Evolutionary conservation across 2,888 invertebrate genomes (phyloP), one percentile per base, ranked within the genome.

Genomic region (Stenolophus ochropezus): DNA sequence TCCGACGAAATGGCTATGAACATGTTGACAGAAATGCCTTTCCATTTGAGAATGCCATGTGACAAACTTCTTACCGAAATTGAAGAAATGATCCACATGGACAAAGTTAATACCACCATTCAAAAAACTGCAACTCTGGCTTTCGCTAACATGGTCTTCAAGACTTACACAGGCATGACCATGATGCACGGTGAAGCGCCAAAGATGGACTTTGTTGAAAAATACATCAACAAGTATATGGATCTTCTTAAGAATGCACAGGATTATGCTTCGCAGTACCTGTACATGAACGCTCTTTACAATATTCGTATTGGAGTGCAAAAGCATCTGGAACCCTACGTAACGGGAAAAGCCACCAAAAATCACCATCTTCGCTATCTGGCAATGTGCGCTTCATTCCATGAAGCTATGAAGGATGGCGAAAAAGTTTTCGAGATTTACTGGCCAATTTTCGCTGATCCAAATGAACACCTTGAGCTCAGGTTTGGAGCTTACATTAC

Each of bases 371-470:
- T 90, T 42, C 88, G 90, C 23, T 85, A 88, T 5, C 84, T 89
- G 27, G 90, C 91, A 5, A 88, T 91, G 82, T 89, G 88, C 88
- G 88, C 88, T 0, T 85, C 89, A 1, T 85, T 86, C 56, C 85
- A 88, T 3, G 86, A 87, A 1, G 83, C 87, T 8, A 58, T 69
- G 16, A 74, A 84, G 1, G 85, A 88, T 80, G 83, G 84, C 23
- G 83, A 87, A 5, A 83, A 85, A 27, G 85, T 85, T 0, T 86
- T 87, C 69, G 86, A 89, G 79, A 83, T 90, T 2, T 88, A 89
- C 69, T 91, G 90, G 91, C 91, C 91, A 0, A 86, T 91, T 65
- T 85, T 91, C 56, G 85, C 87, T 0, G 88, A 91, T 83, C 84
- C 84, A n/a, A 85, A 85, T 0, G 86, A 89, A 83, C 87, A 89